Evolutionary conservation across 2,888 invertebrate species (phyloP), one percentile per base, ranked within the genome.

Genomic region (Tigriopus californicus): DNA sequence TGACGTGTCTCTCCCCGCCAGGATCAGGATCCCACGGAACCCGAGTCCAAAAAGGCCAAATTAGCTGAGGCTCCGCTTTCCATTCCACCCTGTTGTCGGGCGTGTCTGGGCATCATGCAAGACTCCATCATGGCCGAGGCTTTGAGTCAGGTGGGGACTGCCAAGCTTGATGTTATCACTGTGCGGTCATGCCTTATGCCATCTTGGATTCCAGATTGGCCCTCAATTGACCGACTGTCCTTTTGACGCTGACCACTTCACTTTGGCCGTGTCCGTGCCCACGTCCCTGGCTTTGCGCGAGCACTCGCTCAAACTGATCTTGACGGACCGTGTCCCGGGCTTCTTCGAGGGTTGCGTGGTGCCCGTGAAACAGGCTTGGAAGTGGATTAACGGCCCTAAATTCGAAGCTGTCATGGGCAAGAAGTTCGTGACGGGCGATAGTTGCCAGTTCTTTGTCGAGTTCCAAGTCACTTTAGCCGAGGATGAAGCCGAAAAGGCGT

Each of bases 71-170:
- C 3, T 33, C 33, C 33, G 33, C n/a, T 33, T 3, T 8, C 33
- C 33, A 33, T 8, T 33, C 8, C 8, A 33, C 8, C 33, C 3
- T 33, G 33, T 33, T 89, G 89, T 66, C 70, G 77, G 0, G 76
- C 79, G 55, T 89, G 88, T 67, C 70, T 88, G 6, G 85, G 83
- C 1, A 71, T 87, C 6, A 75, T 88, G 57, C 80, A 83, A 66
- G 73, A 76, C 59, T 69, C 72, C 18, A 73, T 75, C 54, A 71
- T 77, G 56, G 33, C 3, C 33, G 33, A 33, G 33, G 33, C 33
- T 33, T 8, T 33, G 4, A 33, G 8, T 5, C 33, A 33, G 33
- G 33, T 33, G 3, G 4, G 33, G 33, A 33, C n/a, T n/a, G n/a
- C n/a, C n/a, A n/a, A n/a, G n/a, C n/a, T n/a, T n/a, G n/a, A n/a